phyloP scores from a whole-genome alignment of 2,888 invertebrate genomes.

The Sphecodes monilicornis region DNA sequence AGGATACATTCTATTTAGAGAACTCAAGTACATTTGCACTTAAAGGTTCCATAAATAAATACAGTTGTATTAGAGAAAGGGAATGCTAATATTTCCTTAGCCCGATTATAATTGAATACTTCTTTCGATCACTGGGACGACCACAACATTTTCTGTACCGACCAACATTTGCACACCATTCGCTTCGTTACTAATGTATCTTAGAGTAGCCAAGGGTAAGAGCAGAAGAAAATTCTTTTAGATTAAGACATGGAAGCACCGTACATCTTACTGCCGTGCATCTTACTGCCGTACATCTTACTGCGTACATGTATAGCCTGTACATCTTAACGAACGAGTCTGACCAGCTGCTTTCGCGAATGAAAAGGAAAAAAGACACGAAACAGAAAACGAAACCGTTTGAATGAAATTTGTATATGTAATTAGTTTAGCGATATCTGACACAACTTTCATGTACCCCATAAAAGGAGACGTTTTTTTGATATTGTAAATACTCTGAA shows the following conservation, averaged over 20 bases:
- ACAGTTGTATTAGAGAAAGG: background rate
- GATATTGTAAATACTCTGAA: conserved; percentile 83
- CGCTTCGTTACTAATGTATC: conserved; percentile 57
- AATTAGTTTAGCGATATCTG: conserved; percentile 75
- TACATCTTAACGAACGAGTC: conserved; percentile 60
- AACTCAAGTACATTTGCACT: background rate
- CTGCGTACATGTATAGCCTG: conserved; percentile 38
- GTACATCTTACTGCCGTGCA: conserved; percentile 20
- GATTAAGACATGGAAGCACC: conserved; percentile 57
- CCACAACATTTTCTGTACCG: conserved; percentile 40
- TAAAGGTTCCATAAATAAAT: background rate
- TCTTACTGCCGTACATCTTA: conserved; percentile 21
- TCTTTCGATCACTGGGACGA: conserved; percentile 20
- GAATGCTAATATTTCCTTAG: background rate
- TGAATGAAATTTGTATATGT: conserved; percentile 74
- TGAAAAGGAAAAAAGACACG: conserved; percentile 24
- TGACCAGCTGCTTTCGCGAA: conserved; percentile 69
- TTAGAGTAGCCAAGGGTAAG: conserved; percentile 56
- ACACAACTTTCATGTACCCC: conserved; percentile 77
- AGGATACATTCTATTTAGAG: background rate
- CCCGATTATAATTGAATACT: background rate
- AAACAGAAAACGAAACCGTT: conserved; percentile 38
- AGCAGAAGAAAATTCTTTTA: conserved; percentile 54
- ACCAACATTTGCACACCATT: conserved; percentile 53
- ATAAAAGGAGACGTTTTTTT: conserved; percentile 74